Conservation (phyloP, 2,888 invertebrate species). For the Ectemnius lituratus region DNA sequence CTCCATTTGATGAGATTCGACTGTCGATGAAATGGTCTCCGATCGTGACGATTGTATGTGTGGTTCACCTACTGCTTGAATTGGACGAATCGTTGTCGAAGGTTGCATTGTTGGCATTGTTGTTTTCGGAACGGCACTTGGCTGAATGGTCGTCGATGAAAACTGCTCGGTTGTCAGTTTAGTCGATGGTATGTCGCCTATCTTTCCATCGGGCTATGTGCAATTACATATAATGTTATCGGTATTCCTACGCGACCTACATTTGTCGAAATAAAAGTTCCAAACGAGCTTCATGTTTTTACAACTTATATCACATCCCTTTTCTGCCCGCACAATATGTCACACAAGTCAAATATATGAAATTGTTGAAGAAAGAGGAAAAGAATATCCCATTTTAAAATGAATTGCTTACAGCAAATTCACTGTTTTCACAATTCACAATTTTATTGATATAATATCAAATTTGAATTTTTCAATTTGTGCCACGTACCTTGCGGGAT, state of each 20-base stretch:
- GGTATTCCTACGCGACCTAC: neutral
- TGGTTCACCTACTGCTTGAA: constrained; percentile 63
- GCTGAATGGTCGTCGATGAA: constrained; percentile 70
- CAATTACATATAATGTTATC: constrained; percentile 40
- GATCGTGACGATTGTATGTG: constrained; percentile 68
- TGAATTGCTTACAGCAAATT: too few relatives aligned
- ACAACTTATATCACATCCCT: neutral
- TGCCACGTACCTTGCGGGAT: too few relatives aligned
- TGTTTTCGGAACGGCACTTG: constrained; percentile 68
- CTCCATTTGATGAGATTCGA: constrained; percentile 73
- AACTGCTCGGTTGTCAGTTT: constrained; percentile 70
- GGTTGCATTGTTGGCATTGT: constrained; percentile 50
- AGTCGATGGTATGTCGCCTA: constrained; percentile 70
- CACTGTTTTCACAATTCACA: too few relatives aligned
- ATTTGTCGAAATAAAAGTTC: neutral
- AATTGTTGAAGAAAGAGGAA: too few relatives aligned
- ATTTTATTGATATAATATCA: too few relatives aligned
- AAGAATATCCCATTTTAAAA: too few relatives aligned
- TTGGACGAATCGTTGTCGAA: constrained; percentile 63
- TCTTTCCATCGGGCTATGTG: constrained; percentile 69
- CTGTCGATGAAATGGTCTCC: constrained; percentile 73
- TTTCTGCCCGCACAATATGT: neutral
- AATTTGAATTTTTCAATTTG: too few relatives aligned
- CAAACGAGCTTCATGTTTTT: neutral
- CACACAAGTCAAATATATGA: too few relatives aligned